Evolutionary conservation across 2,888 invertebrate genomes (phyloP).

Genomic region (Harpalus rufipes): DNA sequence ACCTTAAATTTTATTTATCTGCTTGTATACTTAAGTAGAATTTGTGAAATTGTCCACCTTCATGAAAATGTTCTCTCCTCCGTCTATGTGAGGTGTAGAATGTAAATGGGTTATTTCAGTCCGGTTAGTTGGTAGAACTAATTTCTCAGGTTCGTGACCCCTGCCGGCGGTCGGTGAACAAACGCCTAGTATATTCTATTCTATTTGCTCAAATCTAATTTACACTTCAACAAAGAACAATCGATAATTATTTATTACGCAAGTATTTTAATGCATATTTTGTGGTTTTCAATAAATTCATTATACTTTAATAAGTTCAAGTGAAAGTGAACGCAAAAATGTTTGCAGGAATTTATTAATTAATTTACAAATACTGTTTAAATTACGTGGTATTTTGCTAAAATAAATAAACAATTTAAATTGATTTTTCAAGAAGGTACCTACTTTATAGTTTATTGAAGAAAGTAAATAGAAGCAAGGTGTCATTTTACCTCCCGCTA

Average conservation of each 20-base stretch:
- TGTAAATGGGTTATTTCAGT: conserved; percentile 35
- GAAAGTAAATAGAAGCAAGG: too few relatives aligned
- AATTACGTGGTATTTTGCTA: conserved; percentile 3
- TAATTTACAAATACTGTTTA: conserved; percentile 34
- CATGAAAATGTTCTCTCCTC: background rate
- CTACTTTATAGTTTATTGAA: too few relatives aligned
- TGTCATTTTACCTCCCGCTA: too few relatives aligned
- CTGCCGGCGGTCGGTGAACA: conserved; percentile 8
- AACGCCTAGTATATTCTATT: conserved; percentile 7
- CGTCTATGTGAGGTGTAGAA: conserved; percentile 7
- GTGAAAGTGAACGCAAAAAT: conserved; percentile 12
- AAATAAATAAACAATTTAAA: background rate
- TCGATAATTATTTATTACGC: conserved; percentile 15
- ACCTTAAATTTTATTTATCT: too few relatives aligned
- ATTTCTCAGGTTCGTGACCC: conserved; percentile 26
- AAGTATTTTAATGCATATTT: conserved; percentile 5
- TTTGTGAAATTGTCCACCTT: background rate
- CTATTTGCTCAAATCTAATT: background rate
- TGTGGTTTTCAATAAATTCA: conserved; percentile 20
- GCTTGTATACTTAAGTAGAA: background rate
- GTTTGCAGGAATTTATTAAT: conserved; percentile 42
- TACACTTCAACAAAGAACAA: background rate
- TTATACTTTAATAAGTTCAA: conserved; percentile 10
- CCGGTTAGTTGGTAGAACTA: conserved; percentile 31
- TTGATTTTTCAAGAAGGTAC: too few relatives aligned